Conservation (phyloP, 2,888 invertebrate genomes). For the Petrolisthes manimaculis region DNA sequence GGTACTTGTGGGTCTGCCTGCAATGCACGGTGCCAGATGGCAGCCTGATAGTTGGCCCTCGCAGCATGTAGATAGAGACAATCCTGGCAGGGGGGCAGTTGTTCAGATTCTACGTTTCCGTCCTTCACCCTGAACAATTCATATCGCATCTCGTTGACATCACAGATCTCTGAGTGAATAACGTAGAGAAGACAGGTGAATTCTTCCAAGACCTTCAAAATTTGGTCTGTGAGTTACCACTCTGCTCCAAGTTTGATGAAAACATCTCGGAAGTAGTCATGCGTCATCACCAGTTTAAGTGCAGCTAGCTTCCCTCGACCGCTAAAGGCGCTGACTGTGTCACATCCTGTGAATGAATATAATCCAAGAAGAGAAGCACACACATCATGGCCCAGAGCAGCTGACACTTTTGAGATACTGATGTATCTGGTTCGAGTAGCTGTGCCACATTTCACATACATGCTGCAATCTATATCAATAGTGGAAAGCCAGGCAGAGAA, state of each 20-base stretch:
- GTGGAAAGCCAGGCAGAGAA: too few species aligned
- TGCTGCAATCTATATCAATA: neutral
- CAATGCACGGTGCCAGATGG: constrained; percentile 10
- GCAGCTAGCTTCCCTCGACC: neutral
- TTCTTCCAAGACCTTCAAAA: neutral
- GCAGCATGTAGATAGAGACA: neutral
- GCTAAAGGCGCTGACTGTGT: neutral
- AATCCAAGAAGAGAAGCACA: too few species aligned
- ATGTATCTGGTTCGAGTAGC: neutral
- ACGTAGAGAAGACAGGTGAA: neutral
- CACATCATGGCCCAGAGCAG: neutral
- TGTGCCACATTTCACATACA: neutral
- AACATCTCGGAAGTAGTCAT: too few species aligned
- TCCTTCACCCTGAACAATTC: neutral
- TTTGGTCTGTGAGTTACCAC: too few species aligned
- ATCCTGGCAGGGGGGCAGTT: constrained; percentile 20
- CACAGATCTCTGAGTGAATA: neutral
- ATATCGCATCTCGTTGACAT: neutral
- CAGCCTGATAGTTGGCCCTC: constrained; percentile 6
- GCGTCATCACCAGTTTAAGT: neutral
- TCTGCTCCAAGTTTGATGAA: too few species aligned
- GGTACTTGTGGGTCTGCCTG: neutral
- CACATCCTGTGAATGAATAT: too few species aligned
- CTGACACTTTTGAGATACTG: neutral
- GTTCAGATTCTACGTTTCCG: neutral